Evolutionary conservation across 2,797 vertebrate species (phyloP).

Genomic region (Spinus pinus): DNA sequence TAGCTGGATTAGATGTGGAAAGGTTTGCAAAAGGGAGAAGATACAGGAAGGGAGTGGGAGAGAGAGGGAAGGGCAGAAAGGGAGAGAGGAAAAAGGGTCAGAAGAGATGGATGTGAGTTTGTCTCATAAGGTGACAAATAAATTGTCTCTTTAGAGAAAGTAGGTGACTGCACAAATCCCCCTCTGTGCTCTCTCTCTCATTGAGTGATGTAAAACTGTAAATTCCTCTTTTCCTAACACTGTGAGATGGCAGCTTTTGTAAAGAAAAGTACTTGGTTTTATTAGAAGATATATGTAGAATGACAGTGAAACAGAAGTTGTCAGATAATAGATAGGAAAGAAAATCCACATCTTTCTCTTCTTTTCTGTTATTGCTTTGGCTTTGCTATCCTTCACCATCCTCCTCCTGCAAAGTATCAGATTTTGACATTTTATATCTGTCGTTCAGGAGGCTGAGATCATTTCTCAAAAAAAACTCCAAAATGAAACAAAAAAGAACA

Average conservation of each 20-base stretch:
- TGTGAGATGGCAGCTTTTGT: background rate
- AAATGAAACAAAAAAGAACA: background rate
- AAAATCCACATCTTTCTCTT: background rate
- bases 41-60: background rate
- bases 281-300: background rate
- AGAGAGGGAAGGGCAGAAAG: background rate
- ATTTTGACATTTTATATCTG: background rate
- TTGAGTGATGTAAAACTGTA: background rate
- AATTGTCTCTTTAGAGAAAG: background rate
- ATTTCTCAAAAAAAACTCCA: background rate
- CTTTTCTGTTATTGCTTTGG: background rate
- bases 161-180: background rate
- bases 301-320: background rate
- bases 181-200: background rate
- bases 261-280: background rate
- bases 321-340: background rate
- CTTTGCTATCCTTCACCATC: background rate
- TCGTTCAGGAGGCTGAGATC: background rate
- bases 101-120: background rate
- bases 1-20: slow-evolving; percentile 1
- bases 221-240: background rate
- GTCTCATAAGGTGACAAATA: background rate
- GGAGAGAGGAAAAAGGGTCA: background rate
- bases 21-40: background rate
- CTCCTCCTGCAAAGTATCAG: background rate